phyloP scores from a whole-genome alignment of 2,888 invertebrate genomes.

The Abrostola tripartita region DNA sequence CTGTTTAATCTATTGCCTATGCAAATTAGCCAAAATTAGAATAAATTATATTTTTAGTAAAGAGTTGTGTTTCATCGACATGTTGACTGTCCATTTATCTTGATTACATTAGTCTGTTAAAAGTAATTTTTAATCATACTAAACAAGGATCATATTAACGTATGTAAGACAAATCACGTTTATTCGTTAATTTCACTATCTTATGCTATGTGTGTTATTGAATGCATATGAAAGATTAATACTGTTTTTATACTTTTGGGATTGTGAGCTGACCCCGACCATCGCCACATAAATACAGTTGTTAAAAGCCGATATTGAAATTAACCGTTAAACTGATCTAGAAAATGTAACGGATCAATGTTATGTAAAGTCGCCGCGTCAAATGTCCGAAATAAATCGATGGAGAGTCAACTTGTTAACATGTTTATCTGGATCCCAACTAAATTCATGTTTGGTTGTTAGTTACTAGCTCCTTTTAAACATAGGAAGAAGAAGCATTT shows the following conservation, averaged over 20 bases:
- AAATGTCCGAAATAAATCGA: neutral
- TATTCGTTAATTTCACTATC: too few species aligned
- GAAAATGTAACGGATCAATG: conserved; percentile 4
- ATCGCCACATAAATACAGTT: neutral
- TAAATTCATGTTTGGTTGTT: neutral
- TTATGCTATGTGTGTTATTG: too few species aligned
- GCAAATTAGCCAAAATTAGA: conserved; percentile 41
- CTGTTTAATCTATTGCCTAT: conserved; percentile 27
- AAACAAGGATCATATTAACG: neutral
- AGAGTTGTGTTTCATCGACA: conserved; percentile 20
- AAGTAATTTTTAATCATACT: neutral
- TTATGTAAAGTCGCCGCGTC: neutral
- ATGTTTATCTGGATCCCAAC: conserved; percentile 62
- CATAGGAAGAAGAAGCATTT: neutral
- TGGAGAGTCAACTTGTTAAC: conserved; percentile 44
- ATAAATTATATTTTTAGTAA: conserved; percentile 39
- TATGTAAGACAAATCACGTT: too few species aligned
- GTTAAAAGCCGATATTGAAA: neutral
- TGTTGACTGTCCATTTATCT: conserved; percentile 48
- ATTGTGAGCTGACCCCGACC: neutral
- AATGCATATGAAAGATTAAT: too few species aligned
- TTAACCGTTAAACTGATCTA: neutral
- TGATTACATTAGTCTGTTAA: conserved; percentile 1
- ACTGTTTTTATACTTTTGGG: neutral
- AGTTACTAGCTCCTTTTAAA: conserved; percentile 1